Base-by-base conservation (phyloP, 2,888 invertebrate genomes). In the Apodemia duryi region DNA sequence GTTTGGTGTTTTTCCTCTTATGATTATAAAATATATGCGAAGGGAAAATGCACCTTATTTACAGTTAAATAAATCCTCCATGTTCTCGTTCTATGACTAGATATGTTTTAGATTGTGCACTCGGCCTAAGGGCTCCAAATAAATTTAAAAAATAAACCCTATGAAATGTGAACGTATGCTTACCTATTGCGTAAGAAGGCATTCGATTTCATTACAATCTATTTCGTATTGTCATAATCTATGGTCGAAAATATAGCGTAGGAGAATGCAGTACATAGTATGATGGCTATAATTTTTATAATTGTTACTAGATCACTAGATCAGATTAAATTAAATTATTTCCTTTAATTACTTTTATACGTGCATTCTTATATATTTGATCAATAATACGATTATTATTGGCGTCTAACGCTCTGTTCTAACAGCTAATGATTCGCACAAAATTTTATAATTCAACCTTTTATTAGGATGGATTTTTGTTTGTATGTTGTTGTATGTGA, bases 191-290 rank as follows among this genome's bases (percentile, higher is more conserved):
- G 77, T 84, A 85, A 75, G 81, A 91, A 90, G 91, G 91, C 91
- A 88, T 89, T 80, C 81, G 77, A 77, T 78, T 79, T 70, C 70
- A 72, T 72, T 82, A 80, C 76, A 83, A 77, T 83, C 85, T 90
- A 88, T 90, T 85, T 89, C 83, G 90, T 91, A 91, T 91, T 91
- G 91, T 91, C 91, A 89, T 88, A 60, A 88, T 84, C 88, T 89
- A 90, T 89, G 89, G 88, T 89, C 88, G 74, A 86, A 85, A 83
- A 77, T 83, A 85, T 82, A 81, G 72, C 68, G 71, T 70, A 72
- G 72, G 51, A 51, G 60, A 65, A 72, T 61, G 49, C 46, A 52
- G 62, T 61, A 64, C 61, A 65, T 63, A 61, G 41, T 43, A 65
- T 32, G 57, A 60, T 60, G 57, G 57, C 54, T 54, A 11, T 43